phyloP scores from a whole-genome alignment of 2,113 vertebrate genomes.

The Sinocyclocheilus maitianheensis region DNA sequence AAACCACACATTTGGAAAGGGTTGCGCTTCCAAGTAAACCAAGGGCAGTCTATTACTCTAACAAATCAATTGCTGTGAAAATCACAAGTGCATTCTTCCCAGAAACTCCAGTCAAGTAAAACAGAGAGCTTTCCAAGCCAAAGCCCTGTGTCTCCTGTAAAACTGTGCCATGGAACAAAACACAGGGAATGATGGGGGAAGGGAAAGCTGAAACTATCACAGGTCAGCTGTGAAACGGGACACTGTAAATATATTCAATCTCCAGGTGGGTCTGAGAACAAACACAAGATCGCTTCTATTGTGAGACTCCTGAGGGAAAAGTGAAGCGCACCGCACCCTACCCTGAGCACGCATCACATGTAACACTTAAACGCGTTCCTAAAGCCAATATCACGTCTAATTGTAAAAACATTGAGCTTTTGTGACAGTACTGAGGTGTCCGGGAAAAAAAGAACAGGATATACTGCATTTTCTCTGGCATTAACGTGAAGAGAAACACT shows the following conservation, averaged over 20 bases:
- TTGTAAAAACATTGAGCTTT: background rate
- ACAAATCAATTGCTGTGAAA: conserved; percentile 1
- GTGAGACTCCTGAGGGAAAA: background rate
- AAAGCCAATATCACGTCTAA: background rate
- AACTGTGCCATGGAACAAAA: background rate
- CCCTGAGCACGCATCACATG: background rate
- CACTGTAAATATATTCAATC: background rate
- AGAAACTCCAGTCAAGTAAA: conserved; percentile 19
- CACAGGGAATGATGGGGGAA: background rate
- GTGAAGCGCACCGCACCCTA: background rate
- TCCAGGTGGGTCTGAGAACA: conserved; percentile 7
- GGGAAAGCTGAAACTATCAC: background rate
- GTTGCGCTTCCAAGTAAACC: background rate
- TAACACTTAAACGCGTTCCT: background rate
- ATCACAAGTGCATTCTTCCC: background rate
- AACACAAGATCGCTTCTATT: background rate
- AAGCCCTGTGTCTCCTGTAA: background rate
- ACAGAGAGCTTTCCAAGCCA: background rate
- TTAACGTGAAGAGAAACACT: background rate
- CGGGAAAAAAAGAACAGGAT: background rate
- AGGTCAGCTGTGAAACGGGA: conserved; percentile 3
- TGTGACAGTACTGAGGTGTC: background rate
- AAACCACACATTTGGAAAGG: background rate
- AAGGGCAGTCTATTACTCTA: background rate
- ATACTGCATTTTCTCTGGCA: background rate